phyloP scores from a whole-genome alignment of 2,797 vertebrate genomes.

The Eidolon dupreanum region DNA sequence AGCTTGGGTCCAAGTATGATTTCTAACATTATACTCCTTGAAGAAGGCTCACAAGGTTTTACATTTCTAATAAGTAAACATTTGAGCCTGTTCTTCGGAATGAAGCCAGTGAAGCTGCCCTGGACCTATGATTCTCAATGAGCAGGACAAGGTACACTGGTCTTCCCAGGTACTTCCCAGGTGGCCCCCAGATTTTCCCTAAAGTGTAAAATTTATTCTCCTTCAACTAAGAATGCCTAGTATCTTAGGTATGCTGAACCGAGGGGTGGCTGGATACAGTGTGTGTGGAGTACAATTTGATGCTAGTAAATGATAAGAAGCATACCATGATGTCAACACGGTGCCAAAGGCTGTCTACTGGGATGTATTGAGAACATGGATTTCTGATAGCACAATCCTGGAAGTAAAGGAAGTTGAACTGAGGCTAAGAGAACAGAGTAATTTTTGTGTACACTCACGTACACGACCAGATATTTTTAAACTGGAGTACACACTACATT shows the following conservation, averaged over 20 bases:
- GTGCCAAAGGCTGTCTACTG: not conserved
- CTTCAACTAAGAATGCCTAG: not conserved
- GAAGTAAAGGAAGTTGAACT: not conserved
- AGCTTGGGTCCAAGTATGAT: not conserved
- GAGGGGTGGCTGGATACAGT: not conserved
- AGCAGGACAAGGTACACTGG: not conserved
- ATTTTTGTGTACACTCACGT: accelerated
- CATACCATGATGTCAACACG: not conserved
- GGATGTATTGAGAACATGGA: not conserved
- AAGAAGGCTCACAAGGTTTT: not conserved
- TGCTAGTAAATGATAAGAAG: not conserved
- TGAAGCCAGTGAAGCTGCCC: not conserved
- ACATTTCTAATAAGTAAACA: not conserved
- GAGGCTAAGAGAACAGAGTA: not conserved
- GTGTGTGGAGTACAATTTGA: not conserved
- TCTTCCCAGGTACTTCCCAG: not conserved
- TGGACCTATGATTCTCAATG: not conserved
- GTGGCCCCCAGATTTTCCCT: not conserved
- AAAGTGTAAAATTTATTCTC: not conserved
- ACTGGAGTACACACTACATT: no score
- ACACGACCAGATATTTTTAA: not conserved
- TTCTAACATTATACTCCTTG: not conserved
- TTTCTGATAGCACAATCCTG: not conserved
- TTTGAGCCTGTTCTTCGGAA: not conserved
- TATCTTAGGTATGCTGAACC: not conserved